Evolutionary conservation across 37 sponge, comb jelly and placozoan genomes (phyloP).

Genomic region (Eunapius fragilis): DNA sequence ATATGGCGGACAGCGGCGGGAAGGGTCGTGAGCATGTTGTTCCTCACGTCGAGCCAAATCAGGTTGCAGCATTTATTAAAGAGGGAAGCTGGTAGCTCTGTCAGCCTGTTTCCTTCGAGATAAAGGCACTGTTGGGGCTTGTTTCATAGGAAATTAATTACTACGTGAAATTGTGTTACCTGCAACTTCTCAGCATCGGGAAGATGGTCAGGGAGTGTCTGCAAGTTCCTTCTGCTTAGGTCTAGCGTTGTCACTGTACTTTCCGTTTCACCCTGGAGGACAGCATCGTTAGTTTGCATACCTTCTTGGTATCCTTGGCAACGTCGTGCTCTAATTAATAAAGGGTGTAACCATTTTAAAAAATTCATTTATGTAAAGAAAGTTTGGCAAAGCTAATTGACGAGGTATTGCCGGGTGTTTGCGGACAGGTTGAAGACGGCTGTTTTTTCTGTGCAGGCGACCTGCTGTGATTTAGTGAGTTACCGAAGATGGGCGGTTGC

Average conservation of each 20-base stretch:
- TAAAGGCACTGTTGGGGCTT: slow-evolving; percentile 62
- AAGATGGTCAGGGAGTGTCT: slow-evolving; percentile 33
- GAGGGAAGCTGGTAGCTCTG: slow-evolving; percentile 61
- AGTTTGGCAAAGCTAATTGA: too few species aligned
- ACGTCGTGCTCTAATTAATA: neutral
- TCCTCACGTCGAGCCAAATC: slow-evolving; percentile 85
- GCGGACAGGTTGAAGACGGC: neutral
- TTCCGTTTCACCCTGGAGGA: neutral
- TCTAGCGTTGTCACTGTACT: slow-evolving; percentile 6
- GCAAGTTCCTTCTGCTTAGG: slow-evolving; percentile 46
- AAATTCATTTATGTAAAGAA: neutral
- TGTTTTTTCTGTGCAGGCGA: neutral
- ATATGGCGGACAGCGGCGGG: slow-evolving; percentile 21
- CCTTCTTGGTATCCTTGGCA: neutral
- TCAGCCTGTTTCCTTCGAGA: slow-evolving; percentile 79
- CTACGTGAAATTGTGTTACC: neutral
- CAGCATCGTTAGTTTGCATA: too few species aligned
- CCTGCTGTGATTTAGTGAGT: neutral
- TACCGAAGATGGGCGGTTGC: slow-evolving; percentile 42
- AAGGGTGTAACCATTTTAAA: neutral
- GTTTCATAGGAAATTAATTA: too few species aligned
- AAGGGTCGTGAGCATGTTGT: slow-evolving; percentile 61
- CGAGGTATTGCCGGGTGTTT: neutral
- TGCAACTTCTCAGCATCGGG: slow-evolving; percentile 23
- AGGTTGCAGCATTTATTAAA: slow-evolving; percentile 59